Evolutionary conservation across 2,888 invertebrate genomes (phyloP).

Genomic region (Deroplatys truncata): DNA sequence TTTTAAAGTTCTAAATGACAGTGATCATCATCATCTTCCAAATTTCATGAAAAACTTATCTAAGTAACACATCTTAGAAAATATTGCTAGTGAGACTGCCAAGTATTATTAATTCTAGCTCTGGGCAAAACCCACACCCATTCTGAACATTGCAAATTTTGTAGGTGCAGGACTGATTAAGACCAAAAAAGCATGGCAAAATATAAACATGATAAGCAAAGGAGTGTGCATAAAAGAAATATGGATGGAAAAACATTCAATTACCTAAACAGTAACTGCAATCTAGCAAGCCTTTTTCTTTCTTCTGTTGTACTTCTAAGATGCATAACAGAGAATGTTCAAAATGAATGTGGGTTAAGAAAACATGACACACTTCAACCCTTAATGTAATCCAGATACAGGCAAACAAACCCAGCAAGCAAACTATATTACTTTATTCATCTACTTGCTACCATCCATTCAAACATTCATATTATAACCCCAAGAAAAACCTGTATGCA

Average conservation of each 20-base stretch:
- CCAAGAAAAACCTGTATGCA: neutral
- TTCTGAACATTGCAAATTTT: neutral
- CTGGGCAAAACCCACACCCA: neutral
- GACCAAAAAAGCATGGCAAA: too few species aligned
- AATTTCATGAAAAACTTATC: neutral
- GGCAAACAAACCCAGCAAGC: neutral
- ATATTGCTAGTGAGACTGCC: neutral
- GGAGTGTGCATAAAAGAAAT: too few species aligned
- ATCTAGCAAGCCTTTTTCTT: too few species aligned
- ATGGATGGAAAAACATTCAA: too few species aligned
- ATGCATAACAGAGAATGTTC: neutral
- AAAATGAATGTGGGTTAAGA: neutral
- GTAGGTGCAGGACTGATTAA: too few species aligned
- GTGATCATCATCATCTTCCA: neutral
- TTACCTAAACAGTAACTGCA: too few species aligned
- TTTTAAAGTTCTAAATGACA: too few species aligned
- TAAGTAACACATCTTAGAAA: neutral
- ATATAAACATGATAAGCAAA: too few species aligned
- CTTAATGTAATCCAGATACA: neutral
- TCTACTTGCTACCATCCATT: neutral
- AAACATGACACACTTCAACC: neutral
- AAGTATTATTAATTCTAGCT: neutral
- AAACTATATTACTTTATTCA: neutral
- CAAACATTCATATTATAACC: neutral
- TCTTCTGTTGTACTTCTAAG: neutral